Conservation (phyloP, 2,113 vertebrate species). For the Tachycineta bicolor region DNA sequence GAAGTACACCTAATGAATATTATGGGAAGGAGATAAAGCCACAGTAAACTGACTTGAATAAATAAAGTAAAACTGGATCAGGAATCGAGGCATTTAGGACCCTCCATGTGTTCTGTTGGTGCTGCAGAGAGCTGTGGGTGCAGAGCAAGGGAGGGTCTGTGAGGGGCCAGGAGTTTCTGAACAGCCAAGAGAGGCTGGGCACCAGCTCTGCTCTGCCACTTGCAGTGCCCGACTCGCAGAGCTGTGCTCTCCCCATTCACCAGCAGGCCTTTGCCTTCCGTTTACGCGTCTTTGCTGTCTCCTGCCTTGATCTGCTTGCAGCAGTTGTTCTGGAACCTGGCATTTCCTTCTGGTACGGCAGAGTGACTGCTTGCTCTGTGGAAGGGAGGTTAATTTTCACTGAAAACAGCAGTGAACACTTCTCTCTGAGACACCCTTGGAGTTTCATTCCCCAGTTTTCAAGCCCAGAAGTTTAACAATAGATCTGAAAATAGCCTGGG, state of each 20-base stretch:
- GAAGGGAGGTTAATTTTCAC: not conserved
- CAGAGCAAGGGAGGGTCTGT: not conserved
- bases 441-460: not conserved
- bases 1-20: not conserved
- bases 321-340: not conserved
- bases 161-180: not conserved
- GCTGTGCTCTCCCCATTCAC: not conserved
- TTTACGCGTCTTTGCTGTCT: not conserved
- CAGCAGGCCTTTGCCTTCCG: not conserved
- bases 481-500: not conserved
- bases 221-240: not conserved
- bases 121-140: not conserved
- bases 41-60: not conserved
- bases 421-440: not conserved
- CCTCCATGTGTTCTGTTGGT: not conserved
- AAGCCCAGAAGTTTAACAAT: not conserved
- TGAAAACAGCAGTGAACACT: not conserved
- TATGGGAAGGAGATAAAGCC: not conserved
- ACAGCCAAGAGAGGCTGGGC: not conserved
- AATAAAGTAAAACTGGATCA: not conserved
- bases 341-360: not conserved
- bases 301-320: not conserved
- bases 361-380: not conserved
- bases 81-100: not conserved
- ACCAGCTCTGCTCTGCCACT: not conserved